Conservation (phyloP, 1,140 invertebrate species). For the Eubasilissa regina region DNA sequence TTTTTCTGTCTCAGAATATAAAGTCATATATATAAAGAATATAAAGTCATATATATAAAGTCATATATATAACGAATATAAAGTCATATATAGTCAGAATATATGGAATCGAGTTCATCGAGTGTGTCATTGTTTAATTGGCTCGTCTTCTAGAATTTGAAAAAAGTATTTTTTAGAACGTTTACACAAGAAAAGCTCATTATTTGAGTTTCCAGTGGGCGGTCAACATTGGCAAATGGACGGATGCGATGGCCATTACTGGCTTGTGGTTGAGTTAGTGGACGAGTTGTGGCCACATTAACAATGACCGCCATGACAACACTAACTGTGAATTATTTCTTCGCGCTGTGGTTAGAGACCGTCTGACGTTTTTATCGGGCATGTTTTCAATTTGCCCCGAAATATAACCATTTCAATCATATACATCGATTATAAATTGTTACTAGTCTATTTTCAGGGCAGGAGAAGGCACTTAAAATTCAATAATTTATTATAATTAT, state of each 20-base stretch:
- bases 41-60: too few relatives aligned
- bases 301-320: not conserved
- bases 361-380: not conserved
- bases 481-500: too few relatives aligned
- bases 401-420: not conserved
- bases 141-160: too few relatives aligned
- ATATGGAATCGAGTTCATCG: too few relatives aligned
- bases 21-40: too few relatives aligned
- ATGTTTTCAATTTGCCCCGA: not conserved
- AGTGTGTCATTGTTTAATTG: too few relatives aligned
- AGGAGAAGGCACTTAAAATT: too few relatives aligned
- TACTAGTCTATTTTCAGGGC: too few relatives aligned
- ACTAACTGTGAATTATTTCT: slow-evolving; percentile 5
- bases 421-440: too few relatives aligned
- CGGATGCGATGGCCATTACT: slow-evolving; percentile 19
- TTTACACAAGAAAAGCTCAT: slow-evolving; percentile 8
- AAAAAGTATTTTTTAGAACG: not conserved
- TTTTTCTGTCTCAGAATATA: too few relatives aligned
- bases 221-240: not conserved
- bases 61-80: too few relatives aligned
- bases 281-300: not conserved
- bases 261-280: slow-evolving; percentile 15
- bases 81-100: too few relatives aligned
- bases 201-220: not conserved
- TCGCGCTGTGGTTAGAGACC: not conserved